These are phyloP conservation scores for Sciaenops ocellatus DNA, from an alignment of 2,797 vertebrate genomes.

Conservation along the genomic window DNA sequence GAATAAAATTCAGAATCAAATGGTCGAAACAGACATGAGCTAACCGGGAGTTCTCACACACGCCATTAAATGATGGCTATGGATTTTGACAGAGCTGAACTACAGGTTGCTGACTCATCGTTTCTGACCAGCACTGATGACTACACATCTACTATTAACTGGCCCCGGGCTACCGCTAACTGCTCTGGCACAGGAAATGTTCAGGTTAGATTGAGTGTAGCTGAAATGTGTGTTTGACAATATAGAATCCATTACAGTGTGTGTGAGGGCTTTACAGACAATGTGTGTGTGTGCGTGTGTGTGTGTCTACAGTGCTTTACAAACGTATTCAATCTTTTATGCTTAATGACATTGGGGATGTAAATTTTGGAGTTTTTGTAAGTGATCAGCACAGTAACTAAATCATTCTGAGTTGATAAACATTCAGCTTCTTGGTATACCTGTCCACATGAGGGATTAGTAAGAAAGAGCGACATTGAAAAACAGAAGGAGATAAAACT, in stretches of 20 bases:
- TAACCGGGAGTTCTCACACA: conserved; percentile 23
- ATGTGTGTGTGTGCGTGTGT: background rate
- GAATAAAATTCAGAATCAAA: conserved; percentile 1
- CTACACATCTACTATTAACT: conserved; percentile 69
- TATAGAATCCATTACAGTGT: conserved; percentile 56
- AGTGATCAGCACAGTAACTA: background rate
- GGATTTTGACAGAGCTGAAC: conserved; percentile 65
- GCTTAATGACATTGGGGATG: conserved; percentile 15
- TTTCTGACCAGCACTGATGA: conserved; percentile 66
- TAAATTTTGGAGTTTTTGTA: background rate
- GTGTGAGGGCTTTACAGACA: conserved; percentile 25
- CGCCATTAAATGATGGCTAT: conserved; percentile 59
- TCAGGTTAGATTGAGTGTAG: conserved; percentile 59
- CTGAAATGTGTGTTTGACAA: conserved; percentile 61
- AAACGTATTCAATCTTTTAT: conserved; percentile 3
- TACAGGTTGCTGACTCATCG: conserved; percentile 72
- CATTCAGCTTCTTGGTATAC: background rate
- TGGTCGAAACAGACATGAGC: conserved; percentile 6
- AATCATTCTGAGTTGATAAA: background rate
- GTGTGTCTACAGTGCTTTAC: conserved; percentile 6
- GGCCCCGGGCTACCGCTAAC: conserved; percentile 66
- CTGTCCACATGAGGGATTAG: conserved; percentile 8
- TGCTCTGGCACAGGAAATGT: conserved; percentile 63
- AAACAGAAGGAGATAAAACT: background rate
- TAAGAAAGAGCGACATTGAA: background rate